Conservation (phyloP, 2,888 invertebrate species). For the Pteria penguin region DNA sequence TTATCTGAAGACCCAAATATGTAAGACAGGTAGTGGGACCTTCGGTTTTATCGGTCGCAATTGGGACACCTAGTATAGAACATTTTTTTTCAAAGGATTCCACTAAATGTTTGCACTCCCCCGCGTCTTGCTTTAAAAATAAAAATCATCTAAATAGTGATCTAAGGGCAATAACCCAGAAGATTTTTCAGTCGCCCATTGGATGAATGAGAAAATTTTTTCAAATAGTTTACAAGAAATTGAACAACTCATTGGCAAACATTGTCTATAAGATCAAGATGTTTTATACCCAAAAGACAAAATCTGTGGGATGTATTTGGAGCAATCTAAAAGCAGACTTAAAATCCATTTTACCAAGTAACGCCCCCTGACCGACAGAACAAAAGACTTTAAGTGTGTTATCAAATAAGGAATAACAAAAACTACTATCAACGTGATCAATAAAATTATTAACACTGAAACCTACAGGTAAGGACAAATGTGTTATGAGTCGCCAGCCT, state of each 20-base stretch:
- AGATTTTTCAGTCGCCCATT: not conserved
- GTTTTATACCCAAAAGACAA: not conserved
- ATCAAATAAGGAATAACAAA: too few species aligned
- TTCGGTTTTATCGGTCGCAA: not conserved
- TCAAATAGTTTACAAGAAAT: slow-evolving; percentile 4
- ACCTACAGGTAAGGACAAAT: too few species aligned
- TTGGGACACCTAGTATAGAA: not conserved
- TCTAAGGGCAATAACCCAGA: not conserved
- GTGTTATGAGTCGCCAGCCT: too few species aligned
- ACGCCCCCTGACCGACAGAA: too few species aligned
- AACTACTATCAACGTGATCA: too few species aligned
- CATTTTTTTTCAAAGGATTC: not conserved
- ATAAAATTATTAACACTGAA: too few species aligned
- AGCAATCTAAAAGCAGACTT: too few species aligned
- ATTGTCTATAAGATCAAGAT: not conserved
- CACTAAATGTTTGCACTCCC: not conserved
- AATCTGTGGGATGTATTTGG: not conserved
- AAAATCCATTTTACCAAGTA: too few species aligned
- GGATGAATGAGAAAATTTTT: slow-evolving; percentile 5
- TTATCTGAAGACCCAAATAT: not conserved
- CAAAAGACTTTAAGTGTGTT: too few species aligned
- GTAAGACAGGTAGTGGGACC: not conserved
- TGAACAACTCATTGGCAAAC: not conserved
- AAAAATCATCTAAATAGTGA: not conserved
- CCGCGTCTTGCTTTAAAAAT: not conserved